Percentiles rank a stretch among this genome's conserved stretches.
Conservation (phyloP, 2,113 vertebrate species). For the Tragelaphus scriptus region DNA sequence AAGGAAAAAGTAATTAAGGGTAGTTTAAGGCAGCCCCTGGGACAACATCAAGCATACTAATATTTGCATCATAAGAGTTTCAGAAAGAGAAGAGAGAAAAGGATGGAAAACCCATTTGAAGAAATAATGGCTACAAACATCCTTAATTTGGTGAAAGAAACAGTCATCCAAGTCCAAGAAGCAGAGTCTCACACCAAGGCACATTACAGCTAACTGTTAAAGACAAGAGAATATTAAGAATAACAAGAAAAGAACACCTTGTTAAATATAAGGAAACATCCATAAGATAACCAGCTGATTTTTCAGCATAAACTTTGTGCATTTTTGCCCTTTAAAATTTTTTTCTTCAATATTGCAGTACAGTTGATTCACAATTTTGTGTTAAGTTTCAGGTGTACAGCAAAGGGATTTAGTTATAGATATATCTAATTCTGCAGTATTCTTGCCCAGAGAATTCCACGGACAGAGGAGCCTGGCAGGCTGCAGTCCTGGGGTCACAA, state of each 20-base stretch:
- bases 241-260: background rate
- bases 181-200: background rate
- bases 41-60: background rate
- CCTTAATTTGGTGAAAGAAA: background rate
- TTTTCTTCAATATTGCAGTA: background rate
- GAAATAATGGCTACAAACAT: background rate
- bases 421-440: background rate
- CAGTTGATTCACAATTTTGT: background rate
- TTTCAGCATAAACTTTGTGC: background rate
- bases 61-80: background rate
- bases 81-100: background rate
- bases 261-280: background rate
- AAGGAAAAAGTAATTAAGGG: background rate
- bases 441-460: too few relatives aligned
- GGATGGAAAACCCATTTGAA: background rate
- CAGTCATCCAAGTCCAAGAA: background rate
- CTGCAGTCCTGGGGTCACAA: too few relatives aligned
- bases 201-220: background rate
- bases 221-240: background rate
- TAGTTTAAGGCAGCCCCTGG: background rate
- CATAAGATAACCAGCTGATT: background rate
- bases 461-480: too few relatives aligned
- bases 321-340: background rate
- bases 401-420: background rate
- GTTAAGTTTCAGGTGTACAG: background rate